Evolutionary conservation across 2,797 vertebrate species (phyloP).

Genomic region (Aselliscus stoliczkanus): DNA sequence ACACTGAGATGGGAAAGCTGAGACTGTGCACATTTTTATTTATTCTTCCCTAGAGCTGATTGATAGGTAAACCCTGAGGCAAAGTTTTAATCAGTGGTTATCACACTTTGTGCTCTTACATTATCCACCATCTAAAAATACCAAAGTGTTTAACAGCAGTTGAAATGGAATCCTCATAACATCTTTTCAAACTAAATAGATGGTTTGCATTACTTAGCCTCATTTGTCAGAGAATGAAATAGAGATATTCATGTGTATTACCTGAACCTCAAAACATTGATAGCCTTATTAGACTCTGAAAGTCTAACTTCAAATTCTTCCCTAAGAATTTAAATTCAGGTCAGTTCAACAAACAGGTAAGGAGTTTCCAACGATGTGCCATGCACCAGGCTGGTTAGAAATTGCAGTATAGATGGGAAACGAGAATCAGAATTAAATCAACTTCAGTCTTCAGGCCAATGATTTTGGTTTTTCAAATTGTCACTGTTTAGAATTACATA

Average conservation of each 20-base stretch:
- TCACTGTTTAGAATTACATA: background rate
- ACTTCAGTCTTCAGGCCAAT: background rate
- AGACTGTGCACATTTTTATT: background rate
- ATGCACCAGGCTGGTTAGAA: background rate
- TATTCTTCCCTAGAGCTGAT: background rate
- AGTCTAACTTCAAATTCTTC: background rate
- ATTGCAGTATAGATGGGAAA: background rate
- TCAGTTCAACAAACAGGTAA: background rate
- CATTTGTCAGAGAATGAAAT: constrained; percentile 20
- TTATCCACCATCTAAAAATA: background rate
- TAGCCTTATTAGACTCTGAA: background rate
- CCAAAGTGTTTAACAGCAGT: background rate
- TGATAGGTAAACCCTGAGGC: background rate
- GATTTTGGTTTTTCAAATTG: background rate
- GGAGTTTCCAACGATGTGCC: background rate
- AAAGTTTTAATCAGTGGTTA: background rate
- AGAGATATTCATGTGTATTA: background rate
- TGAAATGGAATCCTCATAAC: background rate
- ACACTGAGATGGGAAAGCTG: background rate
- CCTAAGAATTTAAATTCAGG: background rate
- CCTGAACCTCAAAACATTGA: background rate
- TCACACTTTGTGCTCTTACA: background rate
- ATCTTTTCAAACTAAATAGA: constrained; percentile 7
- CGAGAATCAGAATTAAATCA: background rate
- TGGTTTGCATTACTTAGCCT: background rate